Evolutionary conservation across 2,888 invertebrate species (phyloP).

Genomic region (Phengaris arion): DNA sequence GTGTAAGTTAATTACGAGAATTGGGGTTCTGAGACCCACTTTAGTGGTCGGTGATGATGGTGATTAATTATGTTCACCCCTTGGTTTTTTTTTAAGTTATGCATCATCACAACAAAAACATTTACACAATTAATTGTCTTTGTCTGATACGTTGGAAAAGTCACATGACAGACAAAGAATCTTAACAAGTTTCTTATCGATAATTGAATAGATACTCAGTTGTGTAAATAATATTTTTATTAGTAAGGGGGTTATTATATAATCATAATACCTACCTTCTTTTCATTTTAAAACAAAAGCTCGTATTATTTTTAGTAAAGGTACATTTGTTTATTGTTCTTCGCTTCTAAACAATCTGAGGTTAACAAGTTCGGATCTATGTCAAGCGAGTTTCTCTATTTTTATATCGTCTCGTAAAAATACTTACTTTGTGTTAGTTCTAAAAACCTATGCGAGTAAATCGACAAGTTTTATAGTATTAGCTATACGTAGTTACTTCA

Average conservation of each 20-base stretch:
- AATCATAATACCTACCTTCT: not conserved
- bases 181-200: too few species aligned
- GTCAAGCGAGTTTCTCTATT: slow-evolving; percentile 22
- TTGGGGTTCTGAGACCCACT: too few species aligned
- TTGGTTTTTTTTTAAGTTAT: too few species aligned
- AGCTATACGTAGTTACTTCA: not conserved
- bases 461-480: slow-evolving; percentile 3
- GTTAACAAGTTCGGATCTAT: slow-evolving; percentile 14
- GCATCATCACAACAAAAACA: too few species aligned
- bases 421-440: not conserved
- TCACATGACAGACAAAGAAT: too few species aligned
- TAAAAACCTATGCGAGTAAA: slow-evolving; percentile 9
- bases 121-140: too few species aligned
- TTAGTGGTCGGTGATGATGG: too few species aligned
- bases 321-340: not conserved
- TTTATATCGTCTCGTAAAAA: not conserved
- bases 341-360: slow-evolving; percentile 6
- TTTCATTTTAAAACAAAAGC: not conserved
- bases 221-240: too few species aligned
- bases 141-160: too few species aligned
- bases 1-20: too few species aligned
- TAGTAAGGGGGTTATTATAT: not conserved
- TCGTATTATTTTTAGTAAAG: not conserved
- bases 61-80: too few species aligned
- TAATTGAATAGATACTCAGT: too few species aligned